A percentile compares a stretch with the other conserved stretches of the same genome.
Evolutionary conservation across 2,113 vertebrate genomes (phyloP).

Genomic region (Pelusios castaneus): DNA sequence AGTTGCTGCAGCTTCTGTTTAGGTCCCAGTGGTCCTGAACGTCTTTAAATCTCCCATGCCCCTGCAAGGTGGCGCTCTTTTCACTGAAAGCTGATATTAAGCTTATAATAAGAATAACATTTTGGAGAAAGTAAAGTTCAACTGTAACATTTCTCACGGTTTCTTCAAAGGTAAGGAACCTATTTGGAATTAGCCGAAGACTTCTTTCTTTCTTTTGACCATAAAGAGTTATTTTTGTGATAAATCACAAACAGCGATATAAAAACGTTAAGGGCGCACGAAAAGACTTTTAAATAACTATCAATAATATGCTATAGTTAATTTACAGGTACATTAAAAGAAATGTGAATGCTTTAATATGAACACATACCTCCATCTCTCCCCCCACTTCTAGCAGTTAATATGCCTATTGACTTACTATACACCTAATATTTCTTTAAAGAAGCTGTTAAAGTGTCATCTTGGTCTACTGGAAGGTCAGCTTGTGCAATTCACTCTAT

Average conservation of each 20-base stretch:
- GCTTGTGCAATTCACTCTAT: conserved; percentile 76
- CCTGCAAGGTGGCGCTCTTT: conserved; percentile 85
- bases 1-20: conserved; percentile 24
- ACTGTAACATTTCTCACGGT: conserved; percentile 20
- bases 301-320: neutral
- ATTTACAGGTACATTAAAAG: neutral
- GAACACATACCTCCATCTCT: conserved; percentile 1
- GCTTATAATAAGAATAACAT: conserved; percentile 56
- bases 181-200: neutral
- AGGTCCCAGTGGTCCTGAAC: conserved; percentile 43
- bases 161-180: neutral
- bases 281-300: neutral
- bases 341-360: neutral
- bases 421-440: conserved; percentile 67
- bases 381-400: conserved; percentile 22
- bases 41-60: conserved; percentile 59
- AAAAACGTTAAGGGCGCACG: neutral
- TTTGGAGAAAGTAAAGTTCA: conserved; percentile 64
- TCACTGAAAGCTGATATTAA: conserved; percentile 44
- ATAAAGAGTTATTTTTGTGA: conserved; percentile 3
- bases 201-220: neutral
- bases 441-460: conserved; percentile 70
- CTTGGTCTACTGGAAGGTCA: conserved; percentile 79
- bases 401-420: conserved; percentile 55
- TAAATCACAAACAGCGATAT: neutral